Conservation (phyloP, 2,113 vertebrate genomes). For the Stegastes partitus region DNA sequence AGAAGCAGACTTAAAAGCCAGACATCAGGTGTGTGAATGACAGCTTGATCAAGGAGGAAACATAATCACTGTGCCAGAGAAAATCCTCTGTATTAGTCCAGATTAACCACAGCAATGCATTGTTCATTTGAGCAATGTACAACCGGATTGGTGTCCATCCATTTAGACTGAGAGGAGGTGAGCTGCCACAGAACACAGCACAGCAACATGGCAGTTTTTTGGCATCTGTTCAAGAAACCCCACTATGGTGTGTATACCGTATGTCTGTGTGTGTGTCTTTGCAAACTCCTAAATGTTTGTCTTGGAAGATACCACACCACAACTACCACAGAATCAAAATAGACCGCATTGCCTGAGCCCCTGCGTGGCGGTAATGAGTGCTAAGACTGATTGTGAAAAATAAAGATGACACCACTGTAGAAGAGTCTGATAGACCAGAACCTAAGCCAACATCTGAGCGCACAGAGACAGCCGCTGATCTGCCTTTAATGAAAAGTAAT, state of each 20-base stretch:
- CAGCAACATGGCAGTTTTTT: constrained; percentile 41
- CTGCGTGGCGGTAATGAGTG: constrained; percentile 28
- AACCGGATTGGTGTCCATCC: constrained; percentile 11
- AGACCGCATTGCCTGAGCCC: constrained; percentile 15
- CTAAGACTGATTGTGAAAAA: constrained; percentile 51
- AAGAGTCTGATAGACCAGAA: constrained; percentile 28
- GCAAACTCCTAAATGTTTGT: not conserved
- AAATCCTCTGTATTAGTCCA: constrained; percentile 31
- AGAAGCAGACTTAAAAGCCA: not conserved
- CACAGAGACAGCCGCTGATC: constrained; percentile 61
- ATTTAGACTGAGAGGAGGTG: constrained; percentile 55
- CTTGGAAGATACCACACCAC: constrained; percentile 35
- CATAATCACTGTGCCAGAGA: constrained; percentile 10
- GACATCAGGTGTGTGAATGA: constrained; percentile 22
- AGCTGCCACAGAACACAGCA: constrained; percentile 20
- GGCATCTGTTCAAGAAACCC: constrained; percentile 36
- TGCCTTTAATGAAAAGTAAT: constrained; percentile 64
- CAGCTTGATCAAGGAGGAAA: constrained; percentile 32
- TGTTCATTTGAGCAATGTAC: constrained; percentile 20
- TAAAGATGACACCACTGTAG: constrained; percentile 41
- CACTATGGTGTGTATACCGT: constrained; percentile 31
- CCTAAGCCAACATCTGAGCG: constrained; percentile 14
- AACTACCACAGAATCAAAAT: constrained; percentile 64
- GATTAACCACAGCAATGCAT: constrained; percentile 39
- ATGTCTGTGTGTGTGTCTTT: constrained; percentile 27